Percentiles rank a stretch among this genome's conserved stretches.
Conservation (phyloP, 30 jellyfish, hydroid and myxozoan genomes). For the Cassiopea andromeda region DNA sequence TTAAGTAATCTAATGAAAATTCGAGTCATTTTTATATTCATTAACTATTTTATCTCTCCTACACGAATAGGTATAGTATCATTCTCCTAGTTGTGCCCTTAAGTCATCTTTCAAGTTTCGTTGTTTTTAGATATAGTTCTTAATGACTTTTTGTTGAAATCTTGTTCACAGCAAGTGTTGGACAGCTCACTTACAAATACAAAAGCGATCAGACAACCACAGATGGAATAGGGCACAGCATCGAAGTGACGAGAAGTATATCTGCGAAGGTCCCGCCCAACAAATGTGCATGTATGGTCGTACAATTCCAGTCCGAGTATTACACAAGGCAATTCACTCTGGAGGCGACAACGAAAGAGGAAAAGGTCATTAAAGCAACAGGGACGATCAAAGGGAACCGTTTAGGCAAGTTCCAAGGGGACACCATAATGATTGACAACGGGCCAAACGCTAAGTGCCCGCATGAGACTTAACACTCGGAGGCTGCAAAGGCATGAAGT, state of each 20-base stretch:
- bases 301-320: conserved; percentile 1
- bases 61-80: too few relatives aligned
- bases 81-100: too few relatives aligned
- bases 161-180: conserved; percentile 4
- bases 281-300: conserved; percentile 35
- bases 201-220: not conserved
- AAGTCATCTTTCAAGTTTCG: too few relatives aligned
- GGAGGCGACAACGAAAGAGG: conserved; percentile 37
- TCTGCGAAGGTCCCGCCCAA: conserved; percentile 7
- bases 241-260: not conserved
- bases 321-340: conserved; percentile 1
- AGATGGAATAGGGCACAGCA: not conserved
- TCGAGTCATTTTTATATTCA: too few relatives aligned
- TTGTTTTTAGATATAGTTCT: too few relatives aligned
- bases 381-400: conserved; percentile 19
- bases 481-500: not conserved
- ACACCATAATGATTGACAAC: not conserved
- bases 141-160: too few relatives aligned
- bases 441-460: conserved; percentile 30
- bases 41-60: too few relatives aligned
- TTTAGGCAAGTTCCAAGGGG: conserved; percentile 5
- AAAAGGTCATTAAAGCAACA: conserved; percentile 5
- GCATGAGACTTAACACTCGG: not conserved
- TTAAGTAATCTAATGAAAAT: too few relatives aligned
- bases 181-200: conserved; percentile 20